A percentile compares a stretch with the other conserved stretches of the same genome.
These are phyloP conservation scores for Chrosomus eos DNA, from an alignment of 2,797 vertebrate species.

Conservation along the genomic window DNA sequence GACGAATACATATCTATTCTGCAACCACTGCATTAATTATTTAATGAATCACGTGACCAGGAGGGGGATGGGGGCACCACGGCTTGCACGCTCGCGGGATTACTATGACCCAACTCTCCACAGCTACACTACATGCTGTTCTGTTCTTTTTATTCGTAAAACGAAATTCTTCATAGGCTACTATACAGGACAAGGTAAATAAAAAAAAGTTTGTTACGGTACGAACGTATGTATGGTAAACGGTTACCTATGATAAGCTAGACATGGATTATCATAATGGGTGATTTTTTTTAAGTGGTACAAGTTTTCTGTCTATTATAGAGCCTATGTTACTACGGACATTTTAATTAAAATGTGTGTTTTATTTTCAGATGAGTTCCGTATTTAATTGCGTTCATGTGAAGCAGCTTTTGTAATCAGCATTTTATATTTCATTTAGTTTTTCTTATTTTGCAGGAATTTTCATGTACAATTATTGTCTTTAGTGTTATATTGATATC, in stretches of 20 bases:
- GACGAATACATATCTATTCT: constrained; percentile 98
- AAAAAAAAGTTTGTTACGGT: constrained; percentile 11
- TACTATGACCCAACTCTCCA: constrained; percentile 86
- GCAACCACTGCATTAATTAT: constrained; percentile 99
- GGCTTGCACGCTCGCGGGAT: constrained; percentile 83
- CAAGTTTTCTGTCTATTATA: constrained; percentile 24
- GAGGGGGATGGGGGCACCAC: constrained; percentile 85
- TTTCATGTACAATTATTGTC: background rate
- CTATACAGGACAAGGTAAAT: background rate
- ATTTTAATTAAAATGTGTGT: background rate
- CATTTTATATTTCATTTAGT: background rate
- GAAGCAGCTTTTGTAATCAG: background rate
- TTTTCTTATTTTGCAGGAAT: background rate
- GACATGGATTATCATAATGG: background rate
- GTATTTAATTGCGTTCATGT: background rate
- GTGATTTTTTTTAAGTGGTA: background rate
- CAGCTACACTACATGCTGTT: constrained; percentile 55
- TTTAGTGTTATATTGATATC: background rate
- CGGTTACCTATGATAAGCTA: background rate
- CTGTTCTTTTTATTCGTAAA: constrained; percentile 48
- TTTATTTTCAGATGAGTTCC: background rate
- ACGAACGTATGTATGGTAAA: background rate
- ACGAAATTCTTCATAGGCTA: constrained; percentile 28
- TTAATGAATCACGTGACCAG: constrained; percentile 95
- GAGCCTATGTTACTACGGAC: background rate